A percentile compares a stretch with the other conserved stretches of the same genome.
phyloP scores from a whole-genome alignment of 2,113 vertebrate species.

The Sapayoa aenigma region DNA sequence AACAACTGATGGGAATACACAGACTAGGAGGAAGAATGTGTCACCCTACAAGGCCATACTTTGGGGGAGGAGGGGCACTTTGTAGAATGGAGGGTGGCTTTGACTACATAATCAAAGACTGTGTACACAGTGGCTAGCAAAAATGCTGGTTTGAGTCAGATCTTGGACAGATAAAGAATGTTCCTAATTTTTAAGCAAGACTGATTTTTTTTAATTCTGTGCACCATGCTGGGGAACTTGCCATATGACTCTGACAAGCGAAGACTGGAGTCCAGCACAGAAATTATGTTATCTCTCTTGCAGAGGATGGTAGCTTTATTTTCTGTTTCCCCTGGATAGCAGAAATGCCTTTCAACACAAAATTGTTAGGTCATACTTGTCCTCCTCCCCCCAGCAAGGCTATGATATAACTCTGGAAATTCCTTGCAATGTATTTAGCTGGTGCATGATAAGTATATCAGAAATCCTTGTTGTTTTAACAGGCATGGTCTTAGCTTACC shows the following conservation, averaged over 20 bases:
- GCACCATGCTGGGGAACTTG: not conserved
- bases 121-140: not conserved
- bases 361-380: not conserved
- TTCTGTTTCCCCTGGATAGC: not conserved
- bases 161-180: not conserved
- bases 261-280: not conserved
- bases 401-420: not conserved
- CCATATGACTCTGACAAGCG: not conserved
- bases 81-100: not conserved
- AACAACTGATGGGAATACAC: not conserved
- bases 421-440: not conserved
- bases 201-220: not conserved
- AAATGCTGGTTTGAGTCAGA: not conserved
- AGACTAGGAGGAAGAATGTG: not conserved
- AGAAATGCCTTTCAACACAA: not conserved
- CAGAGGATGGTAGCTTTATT: not conserved
- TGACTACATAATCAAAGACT: accelerated
- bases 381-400: not conserved
- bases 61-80: no score
- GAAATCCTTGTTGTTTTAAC: not conserved
- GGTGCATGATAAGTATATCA: not conserved
- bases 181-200: not conserved
- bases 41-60: not conserved
- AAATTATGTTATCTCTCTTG: not conserved
- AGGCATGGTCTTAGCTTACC: not conserved